Evolutionary conservation across 2,888 invertebrate genomes (phyloP).

Genomic region (Girardia tigrina): DNA sequence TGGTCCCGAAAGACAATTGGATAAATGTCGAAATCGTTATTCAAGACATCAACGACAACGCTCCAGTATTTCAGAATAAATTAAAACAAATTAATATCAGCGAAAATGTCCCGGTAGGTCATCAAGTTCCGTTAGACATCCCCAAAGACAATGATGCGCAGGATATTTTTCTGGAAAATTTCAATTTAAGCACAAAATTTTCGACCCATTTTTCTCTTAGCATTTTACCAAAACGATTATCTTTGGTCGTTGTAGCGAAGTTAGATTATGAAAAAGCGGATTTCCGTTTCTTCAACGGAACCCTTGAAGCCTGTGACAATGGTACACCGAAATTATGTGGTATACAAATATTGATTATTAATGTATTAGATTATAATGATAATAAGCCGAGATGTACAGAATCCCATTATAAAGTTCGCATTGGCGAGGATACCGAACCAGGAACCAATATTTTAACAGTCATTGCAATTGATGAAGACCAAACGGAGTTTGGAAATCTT

Average conservation of each 20-base stretch:
- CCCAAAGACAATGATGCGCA: conserved; percentile 32
- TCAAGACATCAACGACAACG: conserved; percentile 34
- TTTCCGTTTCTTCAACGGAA: conserved; percentile 27
- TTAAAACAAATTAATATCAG: conserved; percentile 27
- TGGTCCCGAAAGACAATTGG: conserved; percentile 17
- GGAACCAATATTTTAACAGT: conserved; percentile 19
- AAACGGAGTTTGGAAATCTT: conserved; percentile 26
- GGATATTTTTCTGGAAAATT: conserved; percentile 24
- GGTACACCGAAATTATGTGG: conserved; percentile 30
- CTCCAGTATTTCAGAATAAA: conserved; percentile 26
- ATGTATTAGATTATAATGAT: conserved; percentile 32
- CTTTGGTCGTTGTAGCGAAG: conserved; percentile 24
- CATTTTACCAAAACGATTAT: background rate
- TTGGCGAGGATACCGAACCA: conserved; percentile 20
- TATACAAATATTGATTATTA: conserved; percentile 28
- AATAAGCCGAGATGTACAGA: conserved; percentile 31
- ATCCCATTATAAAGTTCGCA: background rate
- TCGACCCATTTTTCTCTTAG: conserved; percentile 24
- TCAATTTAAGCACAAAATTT: conserved; percentile 18
- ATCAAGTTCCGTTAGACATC: conserved; percentile 26
- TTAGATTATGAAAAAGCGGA: conserved; percentile 29
- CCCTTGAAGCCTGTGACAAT: conserved; percentile 33
- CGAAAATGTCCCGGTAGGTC: conserved; percentile 27
- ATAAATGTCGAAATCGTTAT: conserved; percentile 33
- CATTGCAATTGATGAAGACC: conserved; percentile 26